phyloP scores from a whole-genome alignment of 2,113 vertebrate species.

The Thinocorus orbignyianus region DNA sequence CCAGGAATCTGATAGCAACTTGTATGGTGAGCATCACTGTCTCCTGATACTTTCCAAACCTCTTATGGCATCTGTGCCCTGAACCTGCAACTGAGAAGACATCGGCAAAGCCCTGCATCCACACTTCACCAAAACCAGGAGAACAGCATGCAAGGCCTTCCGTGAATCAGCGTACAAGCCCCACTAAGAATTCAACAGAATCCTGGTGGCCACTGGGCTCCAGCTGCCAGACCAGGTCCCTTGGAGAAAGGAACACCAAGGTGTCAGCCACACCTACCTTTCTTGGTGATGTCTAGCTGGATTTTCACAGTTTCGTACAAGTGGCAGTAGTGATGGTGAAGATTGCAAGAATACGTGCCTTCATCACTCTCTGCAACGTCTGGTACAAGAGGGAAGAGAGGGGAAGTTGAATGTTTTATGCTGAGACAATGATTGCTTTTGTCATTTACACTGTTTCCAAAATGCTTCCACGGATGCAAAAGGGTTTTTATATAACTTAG shows the following conservation, averaged over 20 bases:
- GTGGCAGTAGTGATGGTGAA: slow-evolving; percentile 95
- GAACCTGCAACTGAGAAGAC: not conserved
- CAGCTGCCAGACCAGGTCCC: not conserved
- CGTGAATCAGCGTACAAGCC: not conserved
- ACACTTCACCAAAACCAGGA: not conserved
- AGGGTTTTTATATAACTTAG: not conserved
- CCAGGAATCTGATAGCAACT: not conserved
- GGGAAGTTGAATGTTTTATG: not conserved
- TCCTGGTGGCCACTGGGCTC: not conserved
- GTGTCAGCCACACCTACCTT: slow-evolving; percentile 67
- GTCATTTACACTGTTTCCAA: not conserved
- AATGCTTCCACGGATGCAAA: not conserved
- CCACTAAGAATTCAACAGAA: not conserved
- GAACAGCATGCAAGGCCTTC: not conserved
- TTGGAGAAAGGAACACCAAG: not conserved
- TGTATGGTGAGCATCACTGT: not conserved
- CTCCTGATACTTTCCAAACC: not conserved
- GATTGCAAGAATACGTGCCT: slow-evolving; percentile 90
- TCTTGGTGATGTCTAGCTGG: slow-evolving; percentile 82
- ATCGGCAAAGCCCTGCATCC: not conserved
- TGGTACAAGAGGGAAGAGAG: not conserved
- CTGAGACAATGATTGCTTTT: not conserved
- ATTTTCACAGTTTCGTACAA: slow-evolving; percentile 84
- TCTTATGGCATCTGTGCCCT: not conserved
- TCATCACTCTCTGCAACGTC: slow-evolving; percentile 76